phyloP scores from a whole-genome alignment of 1,140 invertebrate species.

The Hermetia illucens region DNA sequence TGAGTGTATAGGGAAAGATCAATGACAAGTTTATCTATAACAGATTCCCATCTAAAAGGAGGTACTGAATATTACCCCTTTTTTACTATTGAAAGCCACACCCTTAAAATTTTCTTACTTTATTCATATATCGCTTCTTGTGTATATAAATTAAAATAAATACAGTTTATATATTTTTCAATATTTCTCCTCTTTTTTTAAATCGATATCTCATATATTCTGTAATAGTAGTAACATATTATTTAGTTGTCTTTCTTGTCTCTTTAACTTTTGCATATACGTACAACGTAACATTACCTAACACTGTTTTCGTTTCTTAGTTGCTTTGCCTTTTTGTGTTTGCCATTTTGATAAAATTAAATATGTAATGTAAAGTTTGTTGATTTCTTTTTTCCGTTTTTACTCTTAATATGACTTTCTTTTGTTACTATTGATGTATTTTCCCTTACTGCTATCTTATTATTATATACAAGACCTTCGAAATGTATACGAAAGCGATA shows the following conservation, averaged over 20 bases:
- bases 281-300: neutral
- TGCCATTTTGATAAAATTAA: too few relatives aligned
- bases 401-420: too few relatives aligned
- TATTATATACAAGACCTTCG: too few relatives aligned
- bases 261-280: neutral
- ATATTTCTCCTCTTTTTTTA: too few relatives aligned
- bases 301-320: neutral
- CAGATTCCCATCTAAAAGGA: neutral
- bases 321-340: too few relatives aligned
- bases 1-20: neutral
- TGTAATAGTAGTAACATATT: neutral
- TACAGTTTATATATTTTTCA: neutral
- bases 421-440: too few relatives aligned
- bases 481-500: too few relatives aligned
- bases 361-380: too few relatives aligned
- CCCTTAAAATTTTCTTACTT: neutral
- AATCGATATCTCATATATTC: neutral
- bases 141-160: slow-evolving; percentile 1
- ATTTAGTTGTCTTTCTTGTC: neutral
- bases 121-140: neutral
- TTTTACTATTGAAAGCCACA: neutral
- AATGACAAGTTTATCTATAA: neutral
- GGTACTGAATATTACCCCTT: neutral
- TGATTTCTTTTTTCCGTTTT: too few relatives aligned
- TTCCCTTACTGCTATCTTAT: too few relatives aligned